Evolutionary conservation across 2,888 invertebrate species (phyloP).

Genomic region (Drosophila mulleri): DNA sequence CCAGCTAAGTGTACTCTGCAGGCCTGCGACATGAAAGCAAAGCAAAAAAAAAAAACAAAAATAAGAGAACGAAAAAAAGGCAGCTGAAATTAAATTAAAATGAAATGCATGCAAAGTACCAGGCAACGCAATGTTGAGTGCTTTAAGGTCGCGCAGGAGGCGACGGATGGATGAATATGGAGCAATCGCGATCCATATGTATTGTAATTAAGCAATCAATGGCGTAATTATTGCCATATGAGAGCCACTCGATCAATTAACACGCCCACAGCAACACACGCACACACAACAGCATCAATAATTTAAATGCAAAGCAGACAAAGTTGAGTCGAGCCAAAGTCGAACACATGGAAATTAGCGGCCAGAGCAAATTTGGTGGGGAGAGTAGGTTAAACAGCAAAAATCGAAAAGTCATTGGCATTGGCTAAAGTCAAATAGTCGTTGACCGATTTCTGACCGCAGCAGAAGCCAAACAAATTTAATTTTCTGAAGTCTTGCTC

Average conservation of each 20-base stretch:
- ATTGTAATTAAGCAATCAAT: constrained; percentile 81
- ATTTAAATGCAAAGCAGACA: constrained; percentile 63
- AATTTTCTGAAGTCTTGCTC: constrained; percentile 17
- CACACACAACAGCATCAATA: constrained; percentile 42
- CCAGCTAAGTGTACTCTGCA: constrained; percentile 63
- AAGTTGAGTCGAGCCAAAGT: constrained; percentile 13
- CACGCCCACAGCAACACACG: constrained; percentile 63
- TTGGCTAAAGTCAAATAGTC: constrained; percentile 25
- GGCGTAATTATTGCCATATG: constrained; percentile 78
- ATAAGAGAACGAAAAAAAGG: constrained; percentile 45
- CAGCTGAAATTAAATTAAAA: constrained; percentile 78
- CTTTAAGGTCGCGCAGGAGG: constrained; percentile 13
- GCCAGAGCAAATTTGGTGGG: background rate
- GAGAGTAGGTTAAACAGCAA: background rate
- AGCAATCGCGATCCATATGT: constrained; percentile 53
- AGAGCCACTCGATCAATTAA: constrained; percentile 78
- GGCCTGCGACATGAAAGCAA: constrained; percentile 68
- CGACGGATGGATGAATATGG: background rate
- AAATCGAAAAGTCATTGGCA: constrained; percentile 17
- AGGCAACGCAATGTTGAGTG: constrained; percentile 30
- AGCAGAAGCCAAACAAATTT: constrained; percentile 33
- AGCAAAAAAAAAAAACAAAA: background rate
- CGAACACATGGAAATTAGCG: constrained; percentile 17
- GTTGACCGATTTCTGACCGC: constrained; percentile 23
- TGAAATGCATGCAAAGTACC: constrained; percentile 79